A percentile compares a stretch with the other conserved stretches of the same genome.
Conservation (phyloP, 2,797 vertebrate genomes). For the Hypotaenidia philippensis region DNA sequence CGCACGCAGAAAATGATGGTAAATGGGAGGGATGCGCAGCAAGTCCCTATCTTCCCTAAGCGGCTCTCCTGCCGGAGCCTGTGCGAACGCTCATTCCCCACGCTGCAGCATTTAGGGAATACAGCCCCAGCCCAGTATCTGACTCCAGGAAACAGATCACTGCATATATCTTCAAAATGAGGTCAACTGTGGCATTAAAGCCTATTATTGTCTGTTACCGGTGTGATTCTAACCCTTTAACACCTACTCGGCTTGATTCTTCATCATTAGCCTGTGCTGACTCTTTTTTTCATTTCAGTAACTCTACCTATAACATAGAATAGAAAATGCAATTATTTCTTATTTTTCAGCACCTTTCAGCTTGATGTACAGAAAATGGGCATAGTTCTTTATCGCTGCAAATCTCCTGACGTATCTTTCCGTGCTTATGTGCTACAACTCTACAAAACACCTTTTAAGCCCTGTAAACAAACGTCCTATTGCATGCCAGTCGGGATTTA, state of each 20-base stretch:
- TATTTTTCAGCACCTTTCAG: not conserved
- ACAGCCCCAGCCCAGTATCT: not conserved
- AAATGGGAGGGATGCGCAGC: not conserved
- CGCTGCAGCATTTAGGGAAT: not conserved
- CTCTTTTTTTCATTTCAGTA: not conserved
- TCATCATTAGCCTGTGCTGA: not conserved
- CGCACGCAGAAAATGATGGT: accelerated
- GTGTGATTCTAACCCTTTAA: not conserved
- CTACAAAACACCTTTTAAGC: not conserved
- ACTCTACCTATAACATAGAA: not conserved
- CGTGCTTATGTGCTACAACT: not conserved
- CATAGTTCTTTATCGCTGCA: not conserved
- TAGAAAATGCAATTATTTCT: not conserved
- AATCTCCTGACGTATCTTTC: not conserved
- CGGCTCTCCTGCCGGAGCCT: accelerated
- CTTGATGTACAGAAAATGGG: not conserved
- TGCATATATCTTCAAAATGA: not conserved
- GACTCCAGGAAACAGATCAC: not conserved
- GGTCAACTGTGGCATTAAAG: not conserved
- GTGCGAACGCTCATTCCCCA: not conserved
- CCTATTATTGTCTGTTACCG: not conserved
- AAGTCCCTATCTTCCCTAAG: not conserved
- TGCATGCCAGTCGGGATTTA: not conserved
- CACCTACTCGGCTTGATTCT: not conserved
- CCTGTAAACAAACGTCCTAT: not conserved